Conservation (phyloP, 2,113 vertebrate species). For the Phrynosoma platyrhinos region DNA sequence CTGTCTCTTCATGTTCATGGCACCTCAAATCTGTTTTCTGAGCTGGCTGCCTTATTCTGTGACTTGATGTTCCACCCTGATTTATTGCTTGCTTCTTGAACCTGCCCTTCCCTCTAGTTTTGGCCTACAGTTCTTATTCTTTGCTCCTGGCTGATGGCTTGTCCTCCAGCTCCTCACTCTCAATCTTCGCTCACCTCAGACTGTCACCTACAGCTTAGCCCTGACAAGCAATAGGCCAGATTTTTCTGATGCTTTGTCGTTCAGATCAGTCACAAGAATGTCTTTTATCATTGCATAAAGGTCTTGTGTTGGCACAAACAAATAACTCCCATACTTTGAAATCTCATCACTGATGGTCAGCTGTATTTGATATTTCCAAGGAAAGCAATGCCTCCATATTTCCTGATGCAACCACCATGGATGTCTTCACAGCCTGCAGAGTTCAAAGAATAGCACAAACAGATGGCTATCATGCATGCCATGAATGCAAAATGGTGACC, state of each 20-base stretch:
- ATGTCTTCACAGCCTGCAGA: slow-evolving; percentile 8
- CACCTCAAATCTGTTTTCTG: background rate
- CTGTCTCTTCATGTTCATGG: background rate
- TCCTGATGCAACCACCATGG: background rate
- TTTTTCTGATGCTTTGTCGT: slow-evolving; percentile 8
- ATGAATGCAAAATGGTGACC: slow-evolving; percentile 22
- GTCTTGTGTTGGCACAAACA: slow-evolving; percentile 10
- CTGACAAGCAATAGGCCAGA: background rate
- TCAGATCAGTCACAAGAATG: background rate
- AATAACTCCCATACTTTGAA: slow-evolving; percentile 17
- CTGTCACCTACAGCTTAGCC: background rate
- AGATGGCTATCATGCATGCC: slow-evolving; percentile 21
- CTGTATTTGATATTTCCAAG: slow-evolving; percentile 14
- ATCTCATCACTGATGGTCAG: background rate
- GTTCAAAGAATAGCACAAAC: slow-evolving; percentile 28
- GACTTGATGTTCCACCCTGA: background rate
- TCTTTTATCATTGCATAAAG: slow-evolving; percentile 19
- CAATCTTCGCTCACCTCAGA: background rate
- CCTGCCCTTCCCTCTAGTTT: background rate
- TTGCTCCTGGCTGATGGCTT: background rate
- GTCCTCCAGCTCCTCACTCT: background rate
- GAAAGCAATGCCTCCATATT: slow-evolving; percentile 7
- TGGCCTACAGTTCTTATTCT: background rate
- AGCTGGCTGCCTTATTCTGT: background rate
- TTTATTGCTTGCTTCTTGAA: background rate